Evolutionary conservation across 1,140 invertebrate species (phyloP), one percentile per base, ranked within the genome.

Genomic region (Coptotermes formosanus): DNA sequence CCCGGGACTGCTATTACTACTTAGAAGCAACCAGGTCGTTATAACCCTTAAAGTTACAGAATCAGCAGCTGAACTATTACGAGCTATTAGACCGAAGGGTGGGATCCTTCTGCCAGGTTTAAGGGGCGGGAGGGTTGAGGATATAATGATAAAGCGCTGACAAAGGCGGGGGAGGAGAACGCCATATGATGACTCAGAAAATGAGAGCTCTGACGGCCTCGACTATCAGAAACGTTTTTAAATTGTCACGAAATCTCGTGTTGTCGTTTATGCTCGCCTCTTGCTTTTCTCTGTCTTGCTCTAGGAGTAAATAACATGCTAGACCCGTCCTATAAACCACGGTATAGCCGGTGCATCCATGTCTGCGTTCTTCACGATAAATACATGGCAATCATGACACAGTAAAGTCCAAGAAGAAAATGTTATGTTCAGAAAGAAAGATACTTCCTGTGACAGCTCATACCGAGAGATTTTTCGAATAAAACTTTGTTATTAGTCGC

Each of bases 211-310:
- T 75, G 25, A 16, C n/a, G 2, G 64, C 64, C 38, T 75, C 64
- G 64, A 25, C 64, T 75, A 75, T 75, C 64, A 75, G 14, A 75
- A 75, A 75, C 64, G 64, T 75, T 75, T 75, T 75, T 75, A 75
- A 75, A 75, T 30, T 75, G n/a, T 75, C 64, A 75, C 64, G 64
- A 30, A 75, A 75, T 30, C 64, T 75, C 64, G n/a, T 75, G n/a
- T 75, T 75, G 64, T 75, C 64, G 64, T 75, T 75, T 75, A 75
- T 75, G 64, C 9, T 16, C 16, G 64, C 64, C 64, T 75, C 64
- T 75, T 75, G 30, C 64, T 75, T 75, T 75, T 75, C 59, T 64
- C 64, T 30, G 64, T 75, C 25, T 75, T 30, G 3, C 64, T 55
- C 52, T 16, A 4, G 52, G 52, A 55, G 52, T 55, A 30, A 75